Evolutionary conservation across 1,140 invertebrate species (phyloP), one percentile per base, ranked within the genome.

Genomic region (Cheumatopsyche charites): DNA sequence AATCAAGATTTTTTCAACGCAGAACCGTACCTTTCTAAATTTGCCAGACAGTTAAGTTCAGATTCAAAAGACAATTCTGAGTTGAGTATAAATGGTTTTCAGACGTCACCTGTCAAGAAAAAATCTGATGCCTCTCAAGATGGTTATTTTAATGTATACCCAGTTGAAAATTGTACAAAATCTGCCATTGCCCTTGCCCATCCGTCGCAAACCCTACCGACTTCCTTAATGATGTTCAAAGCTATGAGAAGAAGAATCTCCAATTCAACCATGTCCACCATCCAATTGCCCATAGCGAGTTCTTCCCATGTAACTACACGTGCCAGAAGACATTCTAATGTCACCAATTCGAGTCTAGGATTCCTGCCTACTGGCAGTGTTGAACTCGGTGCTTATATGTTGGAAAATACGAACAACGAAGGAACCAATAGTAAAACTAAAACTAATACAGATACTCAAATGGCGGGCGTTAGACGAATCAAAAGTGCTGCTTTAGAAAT

Each of bases 401-500:
- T 84, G 80, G 82, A 83, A 1, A 84, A 83, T 73, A 74, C 79
- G 2, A 82, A 83, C 77, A 78, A 78, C 4, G 71, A 70, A 7
- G 67, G 23, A 26, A 21, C 41, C 5, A 77, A 79, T 26, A 80
- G 62, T 7, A 72, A 84, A 49, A 71, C 76, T 21, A 82, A 84
- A 11, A 80, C 81, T 68, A 80, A 70, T 58, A n/a, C 62, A 0
- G 83, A 83, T 74, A 79, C 79, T 1, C 82, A 81, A 76, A 81
- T 80, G 73, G 79, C 83, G 0, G 83, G 83, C n/a, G 88, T 89
- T 2, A 81, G 89, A 55, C 80, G 89, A 36, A 90, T 90, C 42
- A 87, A 89, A 74, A 90, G 88, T 77, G 86, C 88, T 11, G 88
- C 88, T 1, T 79, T 90, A 73, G 89, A 90, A 80, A 88, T 88